Conservation (phyloP, 2,113 vertebrate species). For the Protomyctophum bolini region DNA sequence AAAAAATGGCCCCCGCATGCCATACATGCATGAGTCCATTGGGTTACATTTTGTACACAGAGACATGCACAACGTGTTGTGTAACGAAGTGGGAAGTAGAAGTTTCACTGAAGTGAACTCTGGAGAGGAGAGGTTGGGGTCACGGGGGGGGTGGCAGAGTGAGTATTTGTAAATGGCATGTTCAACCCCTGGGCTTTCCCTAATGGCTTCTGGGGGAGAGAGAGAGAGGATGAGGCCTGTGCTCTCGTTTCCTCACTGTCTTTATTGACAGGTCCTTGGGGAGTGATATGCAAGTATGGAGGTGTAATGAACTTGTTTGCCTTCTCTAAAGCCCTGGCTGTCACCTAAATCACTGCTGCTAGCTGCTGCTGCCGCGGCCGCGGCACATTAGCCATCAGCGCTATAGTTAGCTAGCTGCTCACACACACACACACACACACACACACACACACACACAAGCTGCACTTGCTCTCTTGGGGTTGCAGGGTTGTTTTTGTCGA, state of each 20-base stretch:
- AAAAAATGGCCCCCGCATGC: no score
- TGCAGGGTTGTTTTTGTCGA: neutral
- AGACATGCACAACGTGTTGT: constrained; percentile 64
- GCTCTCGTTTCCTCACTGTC: constrained; percentile 72
- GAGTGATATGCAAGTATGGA: constrained; percentile 78
- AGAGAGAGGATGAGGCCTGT: constrained; percentile 58
- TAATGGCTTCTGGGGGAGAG: constrained; percentile 68
- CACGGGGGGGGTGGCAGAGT: constrained; percentile 57
- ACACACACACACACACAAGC: constrained; percentile 67
- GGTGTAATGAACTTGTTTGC: constrained; percentile 81
- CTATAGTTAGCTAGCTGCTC: constrained; percentile 39
- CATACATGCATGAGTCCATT: no score
- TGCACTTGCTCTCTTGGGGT: constrained; percentile 57
- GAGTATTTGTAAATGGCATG: constrained; percentile 75
- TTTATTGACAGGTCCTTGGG: constrained; percentile 72
- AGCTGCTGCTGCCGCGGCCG: constrained; percentile 35
- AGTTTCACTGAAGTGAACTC: constrained; percentile 51
- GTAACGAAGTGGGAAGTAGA: constrained; percentile 58
- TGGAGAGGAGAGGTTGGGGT: constrained; percentile 65
- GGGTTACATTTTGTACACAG: neutral
- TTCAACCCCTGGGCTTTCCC: constrained; percentile 71
- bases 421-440: constrained; percentile 19
- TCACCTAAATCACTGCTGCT: constrained; percentile 76
- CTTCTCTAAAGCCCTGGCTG: constrained; percentile 70
- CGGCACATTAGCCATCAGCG: constrained; percentile 58